Evolutionary conservation across 1,140 invertebrate genomes (phyloP), one percentile per base, ranked within the genome.

Genomic region (Lucilia sericata): DNA sequence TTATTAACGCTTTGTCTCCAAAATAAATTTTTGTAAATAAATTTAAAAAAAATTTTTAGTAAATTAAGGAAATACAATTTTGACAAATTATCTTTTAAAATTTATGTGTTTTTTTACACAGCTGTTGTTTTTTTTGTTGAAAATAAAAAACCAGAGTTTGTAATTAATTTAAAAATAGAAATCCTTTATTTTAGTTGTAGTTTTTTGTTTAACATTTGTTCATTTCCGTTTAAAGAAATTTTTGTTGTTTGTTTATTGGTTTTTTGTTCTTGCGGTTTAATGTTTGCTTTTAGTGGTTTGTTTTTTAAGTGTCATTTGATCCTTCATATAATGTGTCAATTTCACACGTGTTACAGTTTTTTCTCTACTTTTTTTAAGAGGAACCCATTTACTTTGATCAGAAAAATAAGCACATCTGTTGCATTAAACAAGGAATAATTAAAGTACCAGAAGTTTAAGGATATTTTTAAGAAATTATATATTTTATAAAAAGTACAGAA

Each of bases 331-430:
- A 80, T 80, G 76, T 80, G 76, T 80, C 76, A 80, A 80, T 80
- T 80, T 80, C 76, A 80, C 76, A 80, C 76, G 76, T 80, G 76
- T 80, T 80, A 80, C 76, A 42, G 5, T 42, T 78, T 78, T 78
- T 78, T 78, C 13, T 75, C 12, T 36, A 1, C 5, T 2, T 55
- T 55, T 55, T 55, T 55, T 55, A 55, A n/a, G 51, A 55, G 17
- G 42, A 10, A 12, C 4, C 51, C 17, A 55, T 55, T 55, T 55
- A 17, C 4, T 55, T 55, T 14, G 17, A 49, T 55, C 5, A 42
- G 5, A 42, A 42, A 55, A 55, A 30, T 8, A 55, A 17, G 13
- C 4, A 55, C 51, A 55, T 55, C 51, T 55, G 51, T n/a, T 55
- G 51, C 17, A 7, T 55, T 13, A 55, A 4, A 2, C 0, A 55